Evolutionary conservation across 2,113 vertebrate genomes (phyloP).

Genomic region (Pedetes capensis): DNA sequence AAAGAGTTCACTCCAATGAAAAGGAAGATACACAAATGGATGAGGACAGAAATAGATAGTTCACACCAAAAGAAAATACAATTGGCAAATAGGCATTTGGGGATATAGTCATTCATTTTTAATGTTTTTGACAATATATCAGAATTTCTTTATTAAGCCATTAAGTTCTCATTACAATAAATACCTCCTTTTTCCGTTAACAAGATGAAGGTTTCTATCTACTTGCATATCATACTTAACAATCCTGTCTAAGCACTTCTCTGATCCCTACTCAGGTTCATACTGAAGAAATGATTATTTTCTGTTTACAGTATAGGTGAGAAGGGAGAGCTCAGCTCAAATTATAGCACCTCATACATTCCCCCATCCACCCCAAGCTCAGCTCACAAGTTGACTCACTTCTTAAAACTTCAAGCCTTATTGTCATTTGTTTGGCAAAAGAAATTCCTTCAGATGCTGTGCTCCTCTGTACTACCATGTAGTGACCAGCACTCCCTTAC

Average conservation of each 20-base stretch:
- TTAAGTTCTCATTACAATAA: conserved; percentile 18
- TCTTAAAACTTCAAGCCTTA: background rate
- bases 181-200: background rate
- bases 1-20: background rate
- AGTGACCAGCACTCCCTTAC: background rate
- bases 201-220: conserved; percentile 25
- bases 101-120: conserved; percentile 28
- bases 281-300: background rate
- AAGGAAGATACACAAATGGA: background rate
- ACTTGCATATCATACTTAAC: background rate
- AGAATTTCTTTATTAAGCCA: conserved; percentile 45
- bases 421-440: background rate
- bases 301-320: background rate
- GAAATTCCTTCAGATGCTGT: background rate
- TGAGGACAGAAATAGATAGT: background rate
- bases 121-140: background rate
- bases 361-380: background rate
- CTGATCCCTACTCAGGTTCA: background rate
- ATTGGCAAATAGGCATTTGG: background rate
- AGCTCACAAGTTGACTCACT: background rate
- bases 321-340: background rate
- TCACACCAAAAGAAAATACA: background rate
- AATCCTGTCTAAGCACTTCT: conserved; percentile 9
- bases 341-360: background rate
- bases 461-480: background rate